Percentiles rank a stretch among this genome's conserved stretches.
phyloP scores from a whole-genome alignment of 2,888 invertebrate genomes.

The Hirtodrosophila trivittata region DNA sequence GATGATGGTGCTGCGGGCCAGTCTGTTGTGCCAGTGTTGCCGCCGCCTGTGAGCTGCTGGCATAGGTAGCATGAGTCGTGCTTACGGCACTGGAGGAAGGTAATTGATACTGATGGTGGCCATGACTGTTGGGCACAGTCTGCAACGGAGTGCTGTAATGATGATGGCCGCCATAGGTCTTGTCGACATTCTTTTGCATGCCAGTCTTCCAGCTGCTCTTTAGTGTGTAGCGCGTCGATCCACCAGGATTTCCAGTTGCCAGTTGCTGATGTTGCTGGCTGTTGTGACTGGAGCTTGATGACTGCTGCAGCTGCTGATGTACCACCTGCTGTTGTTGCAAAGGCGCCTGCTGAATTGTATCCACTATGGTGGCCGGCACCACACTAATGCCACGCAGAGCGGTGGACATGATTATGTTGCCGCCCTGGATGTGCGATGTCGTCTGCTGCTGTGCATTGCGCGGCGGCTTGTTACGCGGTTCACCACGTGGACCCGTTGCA shows the following conservation, averaged over 20 bases:
- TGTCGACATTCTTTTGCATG: conserved; percentile 77
- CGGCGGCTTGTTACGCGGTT: conserved; percentile 80
- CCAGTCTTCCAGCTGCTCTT: conserved; percentile 78
- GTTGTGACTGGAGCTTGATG: conserved; percentile 36
- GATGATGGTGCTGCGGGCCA: conserved; percentile 60
- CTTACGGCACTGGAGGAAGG: conserved; percentile 78
- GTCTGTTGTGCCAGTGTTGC: conserved; percentile 64
- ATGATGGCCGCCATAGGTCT: conserved; percentile 78
- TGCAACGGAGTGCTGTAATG: conserved; percentile 76
- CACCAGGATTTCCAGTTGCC: conserved; percentile 39
- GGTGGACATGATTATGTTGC: conserved; percentile 63
- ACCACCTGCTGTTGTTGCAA: conserved; percentile 70
- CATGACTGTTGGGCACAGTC: conserved; percentile 61
- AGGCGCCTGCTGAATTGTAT: conserved; percentile 65
- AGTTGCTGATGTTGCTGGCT: conserved; percentile 32
- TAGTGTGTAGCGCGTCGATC: conserved; percentile 69
- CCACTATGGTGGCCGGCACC: conserved; percentile 74
- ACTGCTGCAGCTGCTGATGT: conserved; percentile 64
- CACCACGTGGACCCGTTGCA: conserved; percentile 67
- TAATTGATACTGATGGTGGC: conserved; percentile 80
- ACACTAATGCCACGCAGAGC: conserved; percentile 70
- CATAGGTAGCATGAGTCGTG: conserved; percentile 80
- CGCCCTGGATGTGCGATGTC: conserved; percentile 59
- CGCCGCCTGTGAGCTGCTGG: conserved; percentile 58
- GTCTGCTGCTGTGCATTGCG: conserved; percentile 68